Percentiles rank a stretch among this genome's conserved stretches.
phyloP scores from a whole-genome alignment of 2,113 vertebrate species.

The Perognathus longimembris region DNA sequence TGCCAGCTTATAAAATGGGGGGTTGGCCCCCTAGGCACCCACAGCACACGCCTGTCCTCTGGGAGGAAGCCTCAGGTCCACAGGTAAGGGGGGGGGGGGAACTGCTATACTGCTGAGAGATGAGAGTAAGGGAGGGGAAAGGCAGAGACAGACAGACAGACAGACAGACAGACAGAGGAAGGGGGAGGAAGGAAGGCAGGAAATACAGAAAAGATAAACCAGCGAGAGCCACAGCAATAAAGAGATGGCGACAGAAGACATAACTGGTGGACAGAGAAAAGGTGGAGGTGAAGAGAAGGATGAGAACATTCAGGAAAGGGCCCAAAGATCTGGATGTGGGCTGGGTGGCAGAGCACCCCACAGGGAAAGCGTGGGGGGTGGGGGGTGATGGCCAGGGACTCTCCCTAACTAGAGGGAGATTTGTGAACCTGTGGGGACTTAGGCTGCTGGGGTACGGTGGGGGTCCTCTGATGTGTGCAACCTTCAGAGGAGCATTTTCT shows the following conservation, averaged over 20 bases:
- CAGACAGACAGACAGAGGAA: neutral
- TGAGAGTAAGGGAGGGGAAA: neutral
- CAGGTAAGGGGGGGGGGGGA: slow-evolving; percentile 66
- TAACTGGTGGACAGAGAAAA: neutral
- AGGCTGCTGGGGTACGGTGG: too few species aligned
- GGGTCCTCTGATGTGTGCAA: neutral
- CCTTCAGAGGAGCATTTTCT: neutral
- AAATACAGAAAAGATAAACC: neutral
- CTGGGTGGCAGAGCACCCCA: neutral
- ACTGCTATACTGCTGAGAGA: neutral
- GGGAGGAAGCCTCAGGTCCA: slow-evolving; percentile 35
- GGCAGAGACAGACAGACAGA: neutral
- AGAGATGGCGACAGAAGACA: too few species aligned
- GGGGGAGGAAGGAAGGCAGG: neutral
- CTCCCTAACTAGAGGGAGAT: neutral
- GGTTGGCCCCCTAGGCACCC: slow-evolving; percentile 36
- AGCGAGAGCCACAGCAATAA: too few species aligned
- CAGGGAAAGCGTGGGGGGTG: neutral
- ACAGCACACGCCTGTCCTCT: slow-evolving; percentile 29
- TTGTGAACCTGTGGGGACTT: neutral
- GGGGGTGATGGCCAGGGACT: too few species aligned
- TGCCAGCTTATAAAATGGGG: slow-evolving; percentile 79
- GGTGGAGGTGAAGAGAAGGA: rapidly evolving
- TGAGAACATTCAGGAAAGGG: neutral
- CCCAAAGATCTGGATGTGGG: neutral